Conservation (phyloP, 2,113 vertebrate genomes). For the Phylloscopus trochilus region DNA sequence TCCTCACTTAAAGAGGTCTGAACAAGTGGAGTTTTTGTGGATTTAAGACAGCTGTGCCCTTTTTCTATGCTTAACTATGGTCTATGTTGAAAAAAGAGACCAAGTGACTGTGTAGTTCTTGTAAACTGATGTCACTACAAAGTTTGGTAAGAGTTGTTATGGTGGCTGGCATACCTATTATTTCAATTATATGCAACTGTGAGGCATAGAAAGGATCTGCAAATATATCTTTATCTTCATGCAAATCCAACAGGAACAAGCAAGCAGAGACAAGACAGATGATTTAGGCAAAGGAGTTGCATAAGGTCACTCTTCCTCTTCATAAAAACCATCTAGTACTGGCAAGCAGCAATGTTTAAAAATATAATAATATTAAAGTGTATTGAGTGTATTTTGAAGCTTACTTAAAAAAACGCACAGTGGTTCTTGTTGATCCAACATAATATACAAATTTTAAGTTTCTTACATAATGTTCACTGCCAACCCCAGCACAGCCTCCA, state of each 20-base stretch:
- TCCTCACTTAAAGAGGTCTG: not conserved
- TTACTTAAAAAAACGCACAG: not conserved
- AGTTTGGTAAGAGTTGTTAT: not conserved
- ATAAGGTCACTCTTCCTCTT: not conserved
- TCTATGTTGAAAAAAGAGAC: not conserved
- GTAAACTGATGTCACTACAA: not conserved
- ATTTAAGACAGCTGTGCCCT: not conserved
- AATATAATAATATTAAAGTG: not conserved
- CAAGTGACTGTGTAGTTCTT: not conserved
- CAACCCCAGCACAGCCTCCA: not conserved
- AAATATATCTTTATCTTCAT: not conserved
- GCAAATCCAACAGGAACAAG: slow-evolving; percentile 8
- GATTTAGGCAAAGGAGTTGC: not conserved
- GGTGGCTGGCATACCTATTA: not conserved
- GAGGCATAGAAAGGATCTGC: not conserved
- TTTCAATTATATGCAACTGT: not conserved
- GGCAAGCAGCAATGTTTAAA: not conserved
- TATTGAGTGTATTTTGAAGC: not conserved
- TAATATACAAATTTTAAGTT: not conserved
- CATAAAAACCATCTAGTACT: not conserved
- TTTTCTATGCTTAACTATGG: not conserved
- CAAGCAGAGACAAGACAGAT: not conserved
- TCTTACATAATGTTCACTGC: not conserved
- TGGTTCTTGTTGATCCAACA: not conserved
- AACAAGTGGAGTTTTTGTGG: not conserved